Evolutionary conservation across 2,888 invertebrate species (phyloP).

Genomic region (Neoaliturus tenellus): DNA sequence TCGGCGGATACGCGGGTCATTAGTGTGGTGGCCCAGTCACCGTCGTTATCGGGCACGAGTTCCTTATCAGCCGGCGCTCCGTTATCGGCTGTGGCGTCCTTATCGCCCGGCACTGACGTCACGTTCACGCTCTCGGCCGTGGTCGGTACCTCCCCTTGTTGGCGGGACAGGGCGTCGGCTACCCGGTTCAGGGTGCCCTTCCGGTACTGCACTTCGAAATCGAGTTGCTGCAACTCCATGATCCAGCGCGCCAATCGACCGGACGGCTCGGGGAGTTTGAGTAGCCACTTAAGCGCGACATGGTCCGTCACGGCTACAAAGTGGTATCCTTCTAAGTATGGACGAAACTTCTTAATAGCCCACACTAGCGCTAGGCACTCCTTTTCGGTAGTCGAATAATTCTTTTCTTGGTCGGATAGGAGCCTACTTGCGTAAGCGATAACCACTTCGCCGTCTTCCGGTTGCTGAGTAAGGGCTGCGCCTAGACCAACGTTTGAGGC

Average conservation of each 20-base stretch:
- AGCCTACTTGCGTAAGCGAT: no score
- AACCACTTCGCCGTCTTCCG: no score
- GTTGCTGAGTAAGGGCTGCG: no score
- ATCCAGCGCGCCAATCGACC: conserved; percentile 63
- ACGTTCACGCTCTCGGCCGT: no score
- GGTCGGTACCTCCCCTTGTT: no score
- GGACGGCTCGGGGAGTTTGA: conserved; percentile 60
- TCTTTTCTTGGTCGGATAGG: no score
- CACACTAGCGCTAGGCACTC: conserved; percentile 66
- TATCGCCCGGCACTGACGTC: background rate
- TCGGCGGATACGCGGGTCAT: background rate
- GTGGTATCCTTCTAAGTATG: conserved; percentile 65
- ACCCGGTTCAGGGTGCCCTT: conserved; percentile 5
- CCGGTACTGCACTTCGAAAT: background rate
- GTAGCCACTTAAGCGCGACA: conserved; percentile 61
- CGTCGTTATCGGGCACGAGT: no score
- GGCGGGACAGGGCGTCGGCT: conserved; percentile 23
- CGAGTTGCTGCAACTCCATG: conserved; percentile 55
- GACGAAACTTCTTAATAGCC: conserved; percentile 63
- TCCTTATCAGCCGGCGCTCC: no score
- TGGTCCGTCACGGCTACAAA: conserved; percentile 47
- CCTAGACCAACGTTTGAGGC: no score
- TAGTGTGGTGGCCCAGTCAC: background rate
- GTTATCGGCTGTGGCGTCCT: no score
- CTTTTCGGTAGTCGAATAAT: conserved; percentile 63